phyloP scores from a whole-genome alignment of 2,113 vertebrate genomes.

The Phoxinus phoxinus region DNA sequence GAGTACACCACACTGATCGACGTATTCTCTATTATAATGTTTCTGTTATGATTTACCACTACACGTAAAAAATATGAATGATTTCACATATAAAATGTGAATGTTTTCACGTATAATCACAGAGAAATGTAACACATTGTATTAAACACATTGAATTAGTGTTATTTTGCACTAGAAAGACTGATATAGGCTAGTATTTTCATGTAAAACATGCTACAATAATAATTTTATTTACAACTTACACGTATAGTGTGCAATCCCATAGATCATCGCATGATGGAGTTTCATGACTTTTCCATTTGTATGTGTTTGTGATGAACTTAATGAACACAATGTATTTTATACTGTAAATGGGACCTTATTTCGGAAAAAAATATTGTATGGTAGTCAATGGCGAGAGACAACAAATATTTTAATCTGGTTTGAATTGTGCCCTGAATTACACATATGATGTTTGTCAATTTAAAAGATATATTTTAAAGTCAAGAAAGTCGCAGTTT shows the following conservation, averaged over 20 bases:
- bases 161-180: neutral
- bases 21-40: neutral
- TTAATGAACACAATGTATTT: neutral
- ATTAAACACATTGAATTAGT: too few relatives aligned
- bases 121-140: neutral
- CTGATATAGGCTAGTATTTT: neutral
- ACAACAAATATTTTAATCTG: too few relatives aligned
- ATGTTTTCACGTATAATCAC: neutral
- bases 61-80: neutral
- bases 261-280: neutral
- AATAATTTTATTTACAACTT: too few relatives aligned
- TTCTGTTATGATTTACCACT: neutral
- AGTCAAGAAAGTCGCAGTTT: too few relatives aligned
- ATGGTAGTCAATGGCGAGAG: too few relatives aligned
- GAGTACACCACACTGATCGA: slow-evolving; percentile 63
- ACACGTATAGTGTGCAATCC: neutral
- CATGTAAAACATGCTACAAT: too few relatives aligned
- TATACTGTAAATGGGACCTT: neutral
- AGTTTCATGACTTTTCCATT: neutral
- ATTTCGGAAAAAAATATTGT: too few relatives aligned
- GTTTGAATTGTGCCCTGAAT: too few relatives aligned
- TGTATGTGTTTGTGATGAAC: neutral
- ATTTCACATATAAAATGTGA: neutral
- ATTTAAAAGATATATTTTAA: too few relatives aligned
- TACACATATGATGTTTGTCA: too few relatives aligned